These are phyloP conservation scores for Setophaga petechia DNA, from an alignment of 2,113 vertebrate species.

Conservation along the genomic window DNA sequence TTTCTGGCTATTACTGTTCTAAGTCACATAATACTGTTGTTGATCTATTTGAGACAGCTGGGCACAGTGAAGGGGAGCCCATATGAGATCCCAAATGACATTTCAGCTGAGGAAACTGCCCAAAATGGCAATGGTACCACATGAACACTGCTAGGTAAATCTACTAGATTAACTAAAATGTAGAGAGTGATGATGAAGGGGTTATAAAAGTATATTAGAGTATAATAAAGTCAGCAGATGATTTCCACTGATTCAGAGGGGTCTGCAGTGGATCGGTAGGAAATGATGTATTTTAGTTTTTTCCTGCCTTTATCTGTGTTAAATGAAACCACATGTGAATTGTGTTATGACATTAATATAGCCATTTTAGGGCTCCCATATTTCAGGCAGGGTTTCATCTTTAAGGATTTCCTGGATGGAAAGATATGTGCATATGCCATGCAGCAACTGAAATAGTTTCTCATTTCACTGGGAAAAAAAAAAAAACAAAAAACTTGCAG, in stretches of 20 bases:
- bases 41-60: not conserved
- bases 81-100: not conserved
- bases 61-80: not conserved
- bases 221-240: not conserved
- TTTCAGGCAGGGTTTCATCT: not conserved
- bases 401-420: not conserved
- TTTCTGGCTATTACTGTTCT: not conserved
- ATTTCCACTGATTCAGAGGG: not conserved
- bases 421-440: not conserved
- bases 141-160: not conserved
- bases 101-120: not conserved
- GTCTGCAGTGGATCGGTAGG: not conserved
- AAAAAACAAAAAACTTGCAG: not conserved
- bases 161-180: not conserved
- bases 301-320: not conserved
- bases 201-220: not conserved
- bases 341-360: not conserved
- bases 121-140: not conserved
- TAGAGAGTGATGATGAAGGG: not conserved
- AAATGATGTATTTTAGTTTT: not conserved
- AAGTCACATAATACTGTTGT: not conserved
- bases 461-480: not conserved
- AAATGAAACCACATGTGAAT: not conserved
- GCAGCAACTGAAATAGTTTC: not conserved
- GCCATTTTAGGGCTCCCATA: not conserved